Evolutionary conservation across 2,113 vertebrate genomes (phyloP), one percentile per base, ranked within the genome.

Genomic region (Neodontobutis hainanensis): DNA sequence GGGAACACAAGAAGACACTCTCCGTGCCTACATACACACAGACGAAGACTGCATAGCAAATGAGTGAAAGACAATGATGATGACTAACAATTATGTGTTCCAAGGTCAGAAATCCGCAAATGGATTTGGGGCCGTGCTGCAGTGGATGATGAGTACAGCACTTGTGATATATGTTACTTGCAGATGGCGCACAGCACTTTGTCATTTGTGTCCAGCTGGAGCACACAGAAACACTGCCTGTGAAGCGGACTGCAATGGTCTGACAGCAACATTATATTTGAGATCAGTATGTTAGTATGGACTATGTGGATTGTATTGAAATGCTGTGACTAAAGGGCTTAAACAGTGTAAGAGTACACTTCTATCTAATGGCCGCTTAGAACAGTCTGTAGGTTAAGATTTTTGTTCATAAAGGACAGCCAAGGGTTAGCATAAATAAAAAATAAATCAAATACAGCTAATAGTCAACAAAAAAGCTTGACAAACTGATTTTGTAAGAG

Each of bases 31-130:
- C 58, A n/a, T 27, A 15, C 53, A 34, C 27, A 14, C 62, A 61
- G 34, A 61, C 43, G 35, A 40, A 78, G 78, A 73, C 65, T 80
- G 66, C 57, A 77, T 73, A 70, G 78, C 70, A 84, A 82, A 83
- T 77, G 49, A 78, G 42, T 52, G 61, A 48, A 73, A 79, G 70
- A 86, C 85, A 83, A 85, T 63, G 58, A 82, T 80, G 72, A 84
- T 85, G 88, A 86, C 69, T 87, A 84, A 91, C 73, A 83, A 82
- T 78, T 77, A 61, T 76, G 77, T 55, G 82, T 83, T 85, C 65
- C 80, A 83, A 89, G 85, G 86, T 89, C 78, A 79, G 72, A 81
- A 78, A 77, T 82, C 67, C 75, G 75, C 67, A 82, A 84, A 86
- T 75, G 59, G 62, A 81, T 65, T 56, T 74, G 83, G 77, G 85